Evolutionary conservation across 1,140 invertebrate species (phyloP).

Genomic region (Lutraria rhynchaena): DNA sequence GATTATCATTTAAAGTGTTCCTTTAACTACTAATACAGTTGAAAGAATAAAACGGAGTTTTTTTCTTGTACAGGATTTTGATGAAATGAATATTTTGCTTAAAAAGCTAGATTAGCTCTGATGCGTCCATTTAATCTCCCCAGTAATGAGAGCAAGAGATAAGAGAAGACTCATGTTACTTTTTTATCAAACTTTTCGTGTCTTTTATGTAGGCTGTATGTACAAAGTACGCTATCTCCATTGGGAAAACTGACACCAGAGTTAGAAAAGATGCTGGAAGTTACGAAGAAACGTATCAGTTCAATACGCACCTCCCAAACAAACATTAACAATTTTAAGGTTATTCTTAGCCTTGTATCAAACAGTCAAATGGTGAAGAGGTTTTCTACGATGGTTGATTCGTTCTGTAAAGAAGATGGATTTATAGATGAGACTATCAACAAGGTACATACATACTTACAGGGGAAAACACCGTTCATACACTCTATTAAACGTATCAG

Average conservation of each 20-base stretch:
- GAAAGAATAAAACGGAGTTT: no score
- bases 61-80: no score
- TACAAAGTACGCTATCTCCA: constrained; percentile 7
- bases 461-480: no score
- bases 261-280: not conserved
- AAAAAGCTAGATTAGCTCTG: no score
- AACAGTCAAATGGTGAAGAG: not conserved
- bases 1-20: no score
- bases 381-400: not conserved
- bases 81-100: no score
- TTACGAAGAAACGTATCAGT: not conserved
- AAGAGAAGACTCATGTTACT: no score
- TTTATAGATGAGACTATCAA: not conserved
- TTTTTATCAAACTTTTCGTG: no score
- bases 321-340: not conserved
- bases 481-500: no score
- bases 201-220: constrained; percentile 23
- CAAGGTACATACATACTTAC: constrained; percentile 20
- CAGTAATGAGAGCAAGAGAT: no score
- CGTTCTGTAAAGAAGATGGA: constrained; percentile 3
- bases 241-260: constrained; percentile 9
- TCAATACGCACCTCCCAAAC: not conserved
- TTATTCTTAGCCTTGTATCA: not conserved
- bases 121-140: no score
- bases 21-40: no score